Percentiles rank a stretch among this genome's conserved stretches.
Conservation (phyloP, 1,140 invertebrate species). For the Chironomus striatipennis region DNA sequence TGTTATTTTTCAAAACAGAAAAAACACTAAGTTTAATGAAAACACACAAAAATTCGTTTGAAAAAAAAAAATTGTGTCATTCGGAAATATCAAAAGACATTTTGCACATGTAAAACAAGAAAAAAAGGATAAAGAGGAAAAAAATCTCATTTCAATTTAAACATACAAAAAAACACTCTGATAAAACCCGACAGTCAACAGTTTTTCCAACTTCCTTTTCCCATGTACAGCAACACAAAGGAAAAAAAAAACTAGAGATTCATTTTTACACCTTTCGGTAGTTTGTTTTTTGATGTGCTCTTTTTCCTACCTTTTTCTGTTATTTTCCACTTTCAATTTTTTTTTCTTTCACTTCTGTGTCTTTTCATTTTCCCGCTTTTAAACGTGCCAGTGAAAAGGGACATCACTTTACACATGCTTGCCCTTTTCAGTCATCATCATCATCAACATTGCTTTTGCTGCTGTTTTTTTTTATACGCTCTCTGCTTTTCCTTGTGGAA, state of each 20-base stretch:
- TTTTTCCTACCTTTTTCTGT: neutral
- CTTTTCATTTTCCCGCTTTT: neutral
- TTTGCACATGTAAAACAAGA: too few species aligned
- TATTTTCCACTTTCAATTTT: too few species aligned
- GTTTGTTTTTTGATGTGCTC: neutral
- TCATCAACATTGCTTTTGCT: neutral
- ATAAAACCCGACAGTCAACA: neutral
- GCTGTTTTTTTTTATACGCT: too few species aligned
- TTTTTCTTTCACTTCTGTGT: neutral
- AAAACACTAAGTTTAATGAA: too few species aligned
- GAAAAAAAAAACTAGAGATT: too few species aligned
- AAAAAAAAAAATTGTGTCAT: too few species aligned
- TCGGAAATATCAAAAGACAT: too few species aligned
- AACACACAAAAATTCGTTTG: too few species aligned
- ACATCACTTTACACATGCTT: neutral
- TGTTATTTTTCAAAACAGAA: too few species aligned
- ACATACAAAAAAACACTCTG: neutral
- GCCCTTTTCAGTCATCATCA: constrained; percentile 1
- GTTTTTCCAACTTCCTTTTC: neutral
- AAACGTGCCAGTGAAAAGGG: constrained; percentile 11
- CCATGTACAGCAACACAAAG: too few species aligned
- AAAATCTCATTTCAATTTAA: neutral
- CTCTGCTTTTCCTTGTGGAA: neutral
- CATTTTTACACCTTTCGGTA: too few species aligned
- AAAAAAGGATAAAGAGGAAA: too few species aligned